phyloP scores from a whole-genome alignment of 2,888 invertebrate genomes.

The Drosophila imparisetae region DNA sequence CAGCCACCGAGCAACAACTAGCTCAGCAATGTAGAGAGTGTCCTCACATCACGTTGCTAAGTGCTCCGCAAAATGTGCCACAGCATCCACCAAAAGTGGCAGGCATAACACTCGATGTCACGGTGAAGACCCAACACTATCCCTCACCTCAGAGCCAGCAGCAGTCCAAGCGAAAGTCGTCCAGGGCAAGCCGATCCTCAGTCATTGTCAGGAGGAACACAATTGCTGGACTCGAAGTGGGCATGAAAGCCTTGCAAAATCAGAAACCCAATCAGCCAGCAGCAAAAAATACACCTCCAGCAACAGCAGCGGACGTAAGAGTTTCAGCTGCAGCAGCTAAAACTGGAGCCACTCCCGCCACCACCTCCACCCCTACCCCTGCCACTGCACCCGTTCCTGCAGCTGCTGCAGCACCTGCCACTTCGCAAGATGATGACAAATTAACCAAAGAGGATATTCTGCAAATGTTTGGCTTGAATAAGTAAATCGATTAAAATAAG shows the following conservation, averaged over 20 bases:
- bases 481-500: background rate
- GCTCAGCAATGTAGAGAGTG: background rate
- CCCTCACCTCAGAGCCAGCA: background rate
- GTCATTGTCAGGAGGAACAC: slow-evolving; percentile 9
- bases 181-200: background rate
- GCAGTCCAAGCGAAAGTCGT: background rate
- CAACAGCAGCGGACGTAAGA: background rate
- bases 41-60: slow-evolving; percentile 27
- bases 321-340: background rate
- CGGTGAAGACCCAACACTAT: slow-evolving; percentile 45
- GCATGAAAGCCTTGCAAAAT: background rate
- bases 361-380: background rate
- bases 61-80: background rate
- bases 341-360: background rate
- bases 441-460: slow-evolving; percentile 67
- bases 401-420: background rate
- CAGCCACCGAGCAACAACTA: rapidly evolving
- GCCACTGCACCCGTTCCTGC: background rate
- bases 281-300: background rate
- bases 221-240: background rate
- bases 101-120: slow-evolving; percentile 18
- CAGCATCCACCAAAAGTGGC: background rate
- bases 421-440: slow-evolving; percentile 21
- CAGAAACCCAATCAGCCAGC: background rate
- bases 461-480: slow-evolving; percentile 55